Evolutionary conservation across 2,888 invertebrate species (phyloP), one percentile per base, ranked within the genome.

Genomic region (Catocala nupta): DNA sequence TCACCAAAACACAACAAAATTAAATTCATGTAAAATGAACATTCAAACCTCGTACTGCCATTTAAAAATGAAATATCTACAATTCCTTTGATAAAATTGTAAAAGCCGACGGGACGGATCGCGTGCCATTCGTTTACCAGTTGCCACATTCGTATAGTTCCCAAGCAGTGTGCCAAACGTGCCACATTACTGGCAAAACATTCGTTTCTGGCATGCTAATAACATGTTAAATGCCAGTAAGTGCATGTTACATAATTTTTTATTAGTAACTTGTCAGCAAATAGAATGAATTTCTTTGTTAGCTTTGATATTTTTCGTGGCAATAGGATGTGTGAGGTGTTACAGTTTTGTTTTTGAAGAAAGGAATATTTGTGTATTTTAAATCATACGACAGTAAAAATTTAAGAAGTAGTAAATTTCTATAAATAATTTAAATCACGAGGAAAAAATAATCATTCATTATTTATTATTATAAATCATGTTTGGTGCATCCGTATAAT

Each of bases 111-210:
- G 49, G 55, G 53, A 44, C 16, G 59, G 34, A 55, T 77, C 65
- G 75, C 71, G 70, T 77, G 72, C 59, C 60, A 62, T 68, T 62
- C 63, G 54, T 58, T 50, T 55, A 33, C 52, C 36, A 48, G 34
- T 39, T 50, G 50, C 58, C 59, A 59, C 67, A 65, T 71, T 67
- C 63, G 63, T 70, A 64, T 36, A 33, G 47, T 48, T 67, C 58
- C 52, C 61, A 64, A 47, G 60, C 59, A 55, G 56, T 68, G 78
- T 78, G 77, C 77, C 79, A 77, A 76, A 65, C 67, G 42, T 34
- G 59, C 54, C 55, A 62, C 60, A 71, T 73, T 73, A 73, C 65
- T 59, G 56, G 66, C 57, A 59, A 63, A 73, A 78, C 73, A 73
- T 55, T 50, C 43, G 70, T 60, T 66, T 63, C 68, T 67, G 67